phyloP scores from a whole-genome alignment of 1,140 invertebrate species.

The Nebria ingens region DNA sequence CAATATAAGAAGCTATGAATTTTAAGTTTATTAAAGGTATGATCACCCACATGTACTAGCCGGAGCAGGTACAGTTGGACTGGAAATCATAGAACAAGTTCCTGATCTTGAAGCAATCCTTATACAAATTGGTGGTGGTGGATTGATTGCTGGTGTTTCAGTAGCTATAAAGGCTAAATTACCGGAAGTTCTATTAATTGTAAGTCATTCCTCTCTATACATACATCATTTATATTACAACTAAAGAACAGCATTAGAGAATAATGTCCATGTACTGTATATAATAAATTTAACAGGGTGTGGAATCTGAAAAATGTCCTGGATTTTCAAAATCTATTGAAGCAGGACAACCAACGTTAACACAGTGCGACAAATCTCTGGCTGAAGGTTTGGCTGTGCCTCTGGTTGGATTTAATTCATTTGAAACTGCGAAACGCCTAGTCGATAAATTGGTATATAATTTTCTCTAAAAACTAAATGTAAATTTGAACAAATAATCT shows the following conservation, averaged over 20 bases:
- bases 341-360: conserved; percentile 41
- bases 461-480: background rate
- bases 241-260: too few species aligned
- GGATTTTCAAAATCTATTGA: conserved; percentile 50
- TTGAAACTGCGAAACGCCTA: conserved; percentile 44
- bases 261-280: background rate
- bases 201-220: too few species aligned
- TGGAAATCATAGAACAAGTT: conserved; percentile 59
- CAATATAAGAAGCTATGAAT: background rate
- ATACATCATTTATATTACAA: background rate
- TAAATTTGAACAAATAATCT: too few species aligned
- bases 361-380: conserved; percentile 42
- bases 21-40: conserved; percentile 43
- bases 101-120: conserved; percentile 40
- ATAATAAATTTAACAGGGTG: conserved; percentile 40
- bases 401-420: conserved; percentile 56
- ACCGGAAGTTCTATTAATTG: conserved; percentile 38
- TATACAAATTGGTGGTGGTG: conserved; percentile 59
- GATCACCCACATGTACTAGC: conserved; percentile 60
- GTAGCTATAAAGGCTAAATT: conserved; percentile 53
- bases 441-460: conserved; percentile 51
- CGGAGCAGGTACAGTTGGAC: conserved; percentile 60
- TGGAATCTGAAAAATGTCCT: conserved; percentile 55
- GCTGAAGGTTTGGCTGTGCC: conserved; percentile 60
- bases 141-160: conserved; percentile 53